Conservation (phyloP, 2,113 vertebrate species). For the Vulpes lagopus region DNA sequence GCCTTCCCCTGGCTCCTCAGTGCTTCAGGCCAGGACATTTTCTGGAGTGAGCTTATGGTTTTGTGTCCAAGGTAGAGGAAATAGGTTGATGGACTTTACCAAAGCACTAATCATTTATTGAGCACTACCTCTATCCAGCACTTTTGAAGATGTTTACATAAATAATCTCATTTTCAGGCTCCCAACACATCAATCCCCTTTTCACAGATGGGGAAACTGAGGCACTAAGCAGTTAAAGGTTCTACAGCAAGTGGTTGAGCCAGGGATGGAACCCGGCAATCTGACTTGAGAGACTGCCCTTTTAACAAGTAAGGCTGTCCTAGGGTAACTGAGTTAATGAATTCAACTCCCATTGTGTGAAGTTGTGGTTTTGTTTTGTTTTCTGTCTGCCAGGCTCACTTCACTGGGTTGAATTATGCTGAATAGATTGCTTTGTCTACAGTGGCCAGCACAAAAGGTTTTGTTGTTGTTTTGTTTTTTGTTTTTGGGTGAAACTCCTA, state of each 20-base stretch:
- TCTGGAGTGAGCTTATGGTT: background rate
- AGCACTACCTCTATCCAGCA: background rate
- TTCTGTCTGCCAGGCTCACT: slow-evolving; percentile 67
- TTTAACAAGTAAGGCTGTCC: slow-evolving; percentile 32
- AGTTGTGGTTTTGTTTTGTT: slow-evolving; percentile 70
- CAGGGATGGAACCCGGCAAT: background rate
- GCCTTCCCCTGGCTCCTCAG: background rate
- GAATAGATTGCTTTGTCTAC: slow-evolving; percentile 71
- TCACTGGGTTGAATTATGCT: slow-evolving; percentile 3
- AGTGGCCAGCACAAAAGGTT: slow-evolving; percentile 65
- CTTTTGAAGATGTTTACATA: background rate
- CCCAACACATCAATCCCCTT: background rate
- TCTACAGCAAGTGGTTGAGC: background rate
- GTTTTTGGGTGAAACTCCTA: slow-evolving; percentile 33
- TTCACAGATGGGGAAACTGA: slow-evolving; percentile 24
- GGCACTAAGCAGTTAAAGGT: background rate
- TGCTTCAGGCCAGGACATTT: background rate
- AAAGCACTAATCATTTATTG: background rate
- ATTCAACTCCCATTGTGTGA: slow-evolving; percentile 72
- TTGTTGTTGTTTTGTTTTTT: background rate
- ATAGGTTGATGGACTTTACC: background rate
- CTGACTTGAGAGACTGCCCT: background rate
- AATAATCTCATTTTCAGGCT: background rate
- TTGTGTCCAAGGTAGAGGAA: slow-evolving; percentile 11
- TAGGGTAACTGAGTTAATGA: slow-evolving; percentile 60